Base-by-base conservation (phyloP, 2,888 invertebrate species). In the Teleiodes luculella region DNA sequence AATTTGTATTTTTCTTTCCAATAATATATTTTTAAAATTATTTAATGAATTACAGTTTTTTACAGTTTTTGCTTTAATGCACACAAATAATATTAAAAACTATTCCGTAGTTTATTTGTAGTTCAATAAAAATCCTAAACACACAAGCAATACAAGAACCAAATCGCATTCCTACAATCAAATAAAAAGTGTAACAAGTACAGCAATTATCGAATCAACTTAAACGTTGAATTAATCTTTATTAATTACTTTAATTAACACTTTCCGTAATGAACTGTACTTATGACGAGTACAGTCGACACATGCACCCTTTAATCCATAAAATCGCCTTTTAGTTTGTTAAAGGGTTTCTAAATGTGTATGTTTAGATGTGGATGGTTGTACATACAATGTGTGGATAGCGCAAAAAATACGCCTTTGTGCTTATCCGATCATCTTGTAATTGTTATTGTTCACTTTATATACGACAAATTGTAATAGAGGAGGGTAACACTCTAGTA, bases 141-240 rank as follows among this genome's bases (percentile, higher is more conserved):
- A 16, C 16, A 37, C 18, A 37, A 37, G 10, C 18, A 37, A 37
- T 16, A 37, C 37, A 37, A 37, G 16, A 37, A 5, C 37, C 37
- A 37, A 16, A 37, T 18, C 20, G 16, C 39, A 41, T 18, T 41
- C 11, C 18, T 20, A 41, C 7, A 37, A 18, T 41, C 11, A 11
- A 41, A 18, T 11, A 41, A 41, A 41, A 41, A 41, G 39, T 11
- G 4, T n/a, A 45, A 45, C 24, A 43, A 24, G 11, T 28, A 47
- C 11, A 3, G 10, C 47, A 41, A 51, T 51, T 51, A 51, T 18
- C 41, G 41, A 31, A 51, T 51, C 39, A 41, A 41, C 16, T 39
- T 51, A 51, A 51, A 51, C 41, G 18, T 1, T 31, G 39, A 51
- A 51, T 51, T 51, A 51, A 41, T 51, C 51, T n/a, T 13, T 51